Evolutionary conservation across 2,888 invertebrate species (phyloP), one percentile per base, ranked within the genome.

Genomic region (Dyspetes luteomarginatus): DNA sequence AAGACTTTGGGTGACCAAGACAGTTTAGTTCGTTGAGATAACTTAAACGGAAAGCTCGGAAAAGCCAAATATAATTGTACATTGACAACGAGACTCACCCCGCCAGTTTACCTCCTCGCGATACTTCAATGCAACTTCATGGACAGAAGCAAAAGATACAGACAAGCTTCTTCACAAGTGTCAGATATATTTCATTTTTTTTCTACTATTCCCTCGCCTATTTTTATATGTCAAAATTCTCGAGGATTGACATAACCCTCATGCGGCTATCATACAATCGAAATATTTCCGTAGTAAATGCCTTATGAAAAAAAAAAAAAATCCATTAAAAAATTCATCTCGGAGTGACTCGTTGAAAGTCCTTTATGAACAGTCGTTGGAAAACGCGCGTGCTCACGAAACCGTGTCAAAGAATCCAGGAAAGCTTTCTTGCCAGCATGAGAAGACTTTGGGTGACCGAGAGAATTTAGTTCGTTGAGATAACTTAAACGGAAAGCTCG

Each of bases 351-450:
- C 26, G 26, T 15, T 9, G 24, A 26, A 45, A 28, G 36, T 36
- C 17, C 26, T 50, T 50, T 28, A 72, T 12, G 24, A 36, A 24
- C 3, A 60, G 50, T 72, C 15, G 24, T 64, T 55, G 15, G 62
- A 4, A 43, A 73, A 55, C 41, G 41, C 26, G 43, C 58, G 68
- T 15, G 19, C 75, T 64, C 64, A 26, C 58, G 52, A 48, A 68
- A 56, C 67, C 48, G 43, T 69, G 45, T 48, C 64, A 62, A 64
- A 56, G 58, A 71, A 78, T 78, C 69, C 78, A 65, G 69, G 48
- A 78, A 74, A 81, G 78, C 78, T 81, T 76, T 73, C 62, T 65
- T 52, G 77, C 77, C 71, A 68, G 83, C 84, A 84, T 79, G 48
- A 2, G 17, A 17, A 17, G 17, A 0, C 79, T 50, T 45, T 45